Evolutionary conservation across 2,797 vertebrate genomes (phyloP).

Genomic region (Urosaurus nigricauda): DNA sequence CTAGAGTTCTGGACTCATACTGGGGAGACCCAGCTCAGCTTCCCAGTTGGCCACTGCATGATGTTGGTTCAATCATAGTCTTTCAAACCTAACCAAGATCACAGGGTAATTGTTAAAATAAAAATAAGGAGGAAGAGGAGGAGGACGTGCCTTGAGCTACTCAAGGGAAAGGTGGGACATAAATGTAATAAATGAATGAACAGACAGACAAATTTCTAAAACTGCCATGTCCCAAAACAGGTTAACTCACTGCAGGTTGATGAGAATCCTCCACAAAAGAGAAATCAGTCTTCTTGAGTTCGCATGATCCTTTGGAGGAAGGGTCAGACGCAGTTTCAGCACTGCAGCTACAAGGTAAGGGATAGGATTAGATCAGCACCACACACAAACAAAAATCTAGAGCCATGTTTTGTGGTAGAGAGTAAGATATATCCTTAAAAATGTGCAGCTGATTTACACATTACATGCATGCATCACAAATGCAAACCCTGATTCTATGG

Average conservation of each 20-base stretch:
- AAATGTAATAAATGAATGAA: not conserved
- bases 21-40: not conserved
- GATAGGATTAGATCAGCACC: conserved; percentile 52
- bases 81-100: not conserved
- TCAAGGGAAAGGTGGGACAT: not conserved
- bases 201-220: not conserved
- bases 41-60: not conserved
- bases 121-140: not conserved
- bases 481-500: not conserved
- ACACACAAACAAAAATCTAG: not conserved
- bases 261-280: conserved; percentile 78
- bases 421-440: not conserved
- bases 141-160: not conserved
- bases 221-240: conserved; percentile 78
- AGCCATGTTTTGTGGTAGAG: too few species aligned
- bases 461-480: not conserved
- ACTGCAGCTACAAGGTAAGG: conserved; percentile 86
- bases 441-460: not conserved
- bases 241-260: conserved; percentile 83
- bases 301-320: conserved; percentile 83
- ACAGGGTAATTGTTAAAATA: not conserved
- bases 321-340: conserved; percentile 84
- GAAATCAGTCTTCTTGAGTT: conserved; percentile 82
- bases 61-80: not conserved
- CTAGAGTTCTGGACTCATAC: not conserved